These are phyloP conservation scores for Catalaphyllia jardinei DNA, from an alignment of 64 coral and sea anemone genomes.

Conservation along the genomic window DNA sequence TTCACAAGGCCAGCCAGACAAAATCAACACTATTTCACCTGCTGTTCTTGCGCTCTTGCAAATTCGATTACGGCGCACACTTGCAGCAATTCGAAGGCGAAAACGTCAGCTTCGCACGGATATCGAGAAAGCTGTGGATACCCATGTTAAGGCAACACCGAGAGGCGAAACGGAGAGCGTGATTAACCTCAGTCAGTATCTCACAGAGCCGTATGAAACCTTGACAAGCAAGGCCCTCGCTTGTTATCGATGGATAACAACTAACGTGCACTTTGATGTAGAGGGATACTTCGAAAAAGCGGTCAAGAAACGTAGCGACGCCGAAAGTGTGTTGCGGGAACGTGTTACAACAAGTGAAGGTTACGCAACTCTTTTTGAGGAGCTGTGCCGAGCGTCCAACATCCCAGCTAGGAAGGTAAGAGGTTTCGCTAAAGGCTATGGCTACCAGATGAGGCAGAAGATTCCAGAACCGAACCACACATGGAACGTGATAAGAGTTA, in stretches of 20 bases:
- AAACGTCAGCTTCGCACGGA: conserved; percentile 69
- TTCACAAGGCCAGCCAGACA: not conserved
- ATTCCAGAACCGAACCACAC: conserved; percentile 47
- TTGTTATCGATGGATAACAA: conserved; percentile 58
- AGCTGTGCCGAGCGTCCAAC: conserved; percentile 39
- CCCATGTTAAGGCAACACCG: conserved; percentile 65
- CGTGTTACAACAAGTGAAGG: conserved; percentile 42
- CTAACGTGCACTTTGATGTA: conserved; percentile 56
- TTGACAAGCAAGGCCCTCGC: conserved; percentile 73
- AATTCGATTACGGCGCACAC: conserved; percentile 39
- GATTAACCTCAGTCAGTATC: conserved; percentile 75
- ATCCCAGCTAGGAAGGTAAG: conserved; percentile 22
- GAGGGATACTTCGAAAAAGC: conserved; percentile 59
- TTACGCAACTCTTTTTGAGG: conserved; percentile 49
- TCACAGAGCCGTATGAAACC: conserved; percentile 55
- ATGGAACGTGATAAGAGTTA: conserved; percentile 57
- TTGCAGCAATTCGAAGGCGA: conserved; percentile 55
- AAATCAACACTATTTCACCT: conserved; percentile 52
- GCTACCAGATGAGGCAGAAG: conserved; percentile 46
- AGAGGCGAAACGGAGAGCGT: conserved; percentile 43
- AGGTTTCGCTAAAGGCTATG: conserved; percentile 61
- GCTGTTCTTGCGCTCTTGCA: conserved; percentile 60
- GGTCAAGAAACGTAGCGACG: not conserved
- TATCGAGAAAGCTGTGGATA: conserved; percentile 63
- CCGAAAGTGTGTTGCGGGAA: conserved; percentile 42